phyloP scores from a whole-genome alignment of 2,888 invertebrate genomes.

The Tolmerus cingulatus region DNA sequence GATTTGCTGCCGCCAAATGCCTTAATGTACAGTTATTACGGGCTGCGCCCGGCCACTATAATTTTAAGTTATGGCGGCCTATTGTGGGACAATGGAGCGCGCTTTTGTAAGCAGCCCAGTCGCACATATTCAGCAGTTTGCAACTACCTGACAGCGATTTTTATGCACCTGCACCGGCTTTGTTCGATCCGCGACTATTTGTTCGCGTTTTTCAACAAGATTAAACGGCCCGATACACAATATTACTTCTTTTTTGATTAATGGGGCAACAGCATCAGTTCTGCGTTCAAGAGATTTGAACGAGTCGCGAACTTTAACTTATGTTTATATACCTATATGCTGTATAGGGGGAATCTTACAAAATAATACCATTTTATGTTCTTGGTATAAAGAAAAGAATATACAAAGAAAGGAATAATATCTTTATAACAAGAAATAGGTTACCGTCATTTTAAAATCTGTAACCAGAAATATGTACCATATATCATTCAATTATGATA shows the following conservation, averaged over 20 bases:
- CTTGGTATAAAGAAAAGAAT: background rate
- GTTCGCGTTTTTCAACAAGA: background rate
- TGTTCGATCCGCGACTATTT: background rate
- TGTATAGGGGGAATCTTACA: too few species aligned
- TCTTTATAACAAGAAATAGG: background rate
- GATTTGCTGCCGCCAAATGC: background rate
- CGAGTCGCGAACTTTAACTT: background rate
- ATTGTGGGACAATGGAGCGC: background rate
- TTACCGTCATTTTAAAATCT: too few species aligned
- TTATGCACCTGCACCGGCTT: background rate
- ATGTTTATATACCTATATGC: too few species aligned
- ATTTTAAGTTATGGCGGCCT: background rate
- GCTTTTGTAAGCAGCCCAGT: background rate
- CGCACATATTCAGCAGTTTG: background rate
- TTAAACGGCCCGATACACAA: background rate
- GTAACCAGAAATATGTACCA: too few species aligned
- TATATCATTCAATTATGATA: too few species aligned
- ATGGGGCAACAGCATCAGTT: background rate
- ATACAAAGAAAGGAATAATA: background rate
- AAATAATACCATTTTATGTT: too few species aligned
- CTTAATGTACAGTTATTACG: background rate
- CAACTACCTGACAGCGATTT: background rate
- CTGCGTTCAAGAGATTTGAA: background rate
- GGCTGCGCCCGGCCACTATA: background rate
- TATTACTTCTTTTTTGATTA: background rate